Evolutionary conservation across 2,797 vertebrate genomes (phyloP).

Genomic region (Sebastes kiyomatsui): DNA sequence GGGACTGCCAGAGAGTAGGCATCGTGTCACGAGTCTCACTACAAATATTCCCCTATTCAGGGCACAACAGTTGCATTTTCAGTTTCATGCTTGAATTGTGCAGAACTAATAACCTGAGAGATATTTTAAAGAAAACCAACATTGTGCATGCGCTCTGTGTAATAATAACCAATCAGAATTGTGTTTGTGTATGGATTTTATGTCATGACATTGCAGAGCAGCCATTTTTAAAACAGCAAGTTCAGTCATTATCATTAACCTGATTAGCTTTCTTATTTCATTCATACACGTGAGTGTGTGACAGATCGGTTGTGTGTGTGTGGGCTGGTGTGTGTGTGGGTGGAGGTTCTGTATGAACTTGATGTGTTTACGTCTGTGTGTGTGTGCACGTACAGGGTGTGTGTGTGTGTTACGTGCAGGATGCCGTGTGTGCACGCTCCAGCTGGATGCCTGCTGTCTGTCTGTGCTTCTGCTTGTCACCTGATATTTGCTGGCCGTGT

Average conservation of each 20-base stretch:
- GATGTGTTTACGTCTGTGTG: slow-evolving; percentile 3
- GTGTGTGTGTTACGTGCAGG: neutral
- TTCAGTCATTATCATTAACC: slow-evolving; percentile 18
- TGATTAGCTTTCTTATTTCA: neutral
- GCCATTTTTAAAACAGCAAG: slow-evolving; percentile 15
- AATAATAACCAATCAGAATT: neutral
- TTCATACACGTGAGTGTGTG: slow-evolving; percentile 6
- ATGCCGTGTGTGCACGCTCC: neutral
- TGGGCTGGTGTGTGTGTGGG: neutral
- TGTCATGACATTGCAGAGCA: neutral
- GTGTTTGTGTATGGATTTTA: neutral
- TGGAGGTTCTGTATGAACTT: neutral
- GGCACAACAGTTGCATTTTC: too few species aligned
- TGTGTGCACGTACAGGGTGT: neutral
- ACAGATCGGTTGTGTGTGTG: slow-evolving; percentile 4
- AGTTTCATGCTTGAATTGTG: too few species aligned
- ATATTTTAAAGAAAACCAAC: neutral
- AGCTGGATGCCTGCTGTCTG: slow-evolving; percentile 21
- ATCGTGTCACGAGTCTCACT: too few species aligned
- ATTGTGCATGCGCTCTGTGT: neutral
- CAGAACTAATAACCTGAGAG: neutral
- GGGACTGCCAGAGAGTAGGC: too few species aligned
- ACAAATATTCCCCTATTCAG: too few species aligned
- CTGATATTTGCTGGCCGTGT: slow-evolving; percentile 42
- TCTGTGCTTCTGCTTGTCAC: slow-evolving; percentile 47